These are phyloP conservation scores for Odocoileus hemionus DNA, from an alignment of 2,113 vertebrate species.

Conservation along the genomic window DNA sequence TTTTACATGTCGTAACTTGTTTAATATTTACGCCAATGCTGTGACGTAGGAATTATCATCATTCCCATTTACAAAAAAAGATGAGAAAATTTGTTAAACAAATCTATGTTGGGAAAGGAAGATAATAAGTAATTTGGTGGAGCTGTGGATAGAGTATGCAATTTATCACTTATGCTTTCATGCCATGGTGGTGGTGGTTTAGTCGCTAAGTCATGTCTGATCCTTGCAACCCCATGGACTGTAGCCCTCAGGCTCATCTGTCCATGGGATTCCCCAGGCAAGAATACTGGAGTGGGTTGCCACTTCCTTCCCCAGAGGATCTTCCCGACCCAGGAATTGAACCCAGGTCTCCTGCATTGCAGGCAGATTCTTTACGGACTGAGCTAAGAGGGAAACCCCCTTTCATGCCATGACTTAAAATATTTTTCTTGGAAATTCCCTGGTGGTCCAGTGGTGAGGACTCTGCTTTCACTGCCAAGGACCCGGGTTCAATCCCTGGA, in stretches of 20 bases:
- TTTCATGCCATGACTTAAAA: not conserved
- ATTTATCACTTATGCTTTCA: not conserved
- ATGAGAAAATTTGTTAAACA: not conserved
- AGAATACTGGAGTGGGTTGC: not conserved
- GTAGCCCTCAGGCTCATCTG: not conserved
- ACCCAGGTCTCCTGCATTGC: not conserved
- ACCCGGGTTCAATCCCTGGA: not conserved
- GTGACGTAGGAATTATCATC: too few relatives aligned
- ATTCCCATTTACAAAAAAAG: not conserved
- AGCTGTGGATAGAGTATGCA: too few relatives aligned
- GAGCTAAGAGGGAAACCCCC: not conserved
- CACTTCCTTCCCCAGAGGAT: not conserved
- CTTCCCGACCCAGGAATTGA: not conserved
- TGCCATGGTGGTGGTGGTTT: not conserved
- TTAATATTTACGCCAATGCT: not conserved
- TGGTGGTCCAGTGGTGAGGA: not conserved
- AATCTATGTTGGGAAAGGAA: not conserved
- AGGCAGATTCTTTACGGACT: not conserved
- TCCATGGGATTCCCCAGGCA: not conserved
- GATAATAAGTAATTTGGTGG: not conserved
- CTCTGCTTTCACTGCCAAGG: not conserved
- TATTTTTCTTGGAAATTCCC: not conserved
- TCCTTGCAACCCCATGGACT: not conserved
- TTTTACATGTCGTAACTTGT: not conserved
- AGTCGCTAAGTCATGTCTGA: accelerated